Conservation (phyloP, 2,888 invertebrate genomes). For the Platynereis dumerilii region DNA sequence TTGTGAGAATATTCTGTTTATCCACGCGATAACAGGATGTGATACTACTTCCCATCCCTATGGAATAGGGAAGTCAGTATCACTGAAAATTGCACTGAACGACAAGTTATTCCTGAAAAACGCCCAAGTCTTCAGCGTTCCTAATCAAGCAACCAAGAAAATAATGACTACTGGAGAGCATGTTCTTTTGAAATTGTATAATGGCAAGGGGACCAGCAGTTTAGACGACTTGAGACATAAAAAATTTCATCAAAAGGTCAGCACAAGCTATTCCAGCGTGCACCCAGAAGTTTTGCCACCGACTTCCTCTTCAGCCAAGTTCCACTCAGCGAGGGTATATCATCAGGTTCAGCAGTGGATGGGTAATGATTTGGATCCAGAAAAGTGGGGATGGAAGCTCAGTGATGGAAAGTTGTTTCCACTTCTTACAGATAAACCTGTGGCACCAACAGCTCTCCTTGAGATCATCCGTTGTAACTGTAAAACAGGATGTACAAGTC, state of each 20-base stretch:
- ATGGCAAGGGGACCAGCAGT: not conserved
- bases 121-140: not conserved
- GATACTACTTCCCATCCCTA: conserved; percentile 8
- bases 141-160: not conserved
- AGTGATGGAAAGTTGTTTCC: conserved; percentile 22
- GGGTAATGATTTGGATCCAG: conserved; percentile 23
- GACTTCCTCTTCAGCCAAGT: conserved; percentile 37
- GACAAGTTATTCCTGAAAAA: conserved; percentile 2
- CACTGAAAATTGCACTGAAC: no score
- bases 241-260: conserved; percentile 31
- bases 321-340: conserved; percentile 37
- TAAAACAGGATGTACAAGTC: conserved; percentile 34
- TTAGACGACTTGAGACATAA: not conserved
- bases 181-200: not conserved
- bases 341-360: conserved; percentile 40
- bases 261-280: conserved; percentile 25
- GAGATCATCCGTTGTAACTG: conserved; percentile 38
- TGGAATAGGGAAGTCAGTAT: not conserved
- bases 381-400: conserved; percentile 37
- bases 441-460: conserved; percentile 37
- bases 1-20: not conserved
- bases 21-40: not conserved
- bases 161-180: conserved; percentile 4
- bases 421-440: conserved; percentile 22
- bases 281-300: conserved; percentile 38